Evolutionary conservation across 2,113 vertebrate species (phyloP).

Genomic region (Alethe diademata): DNA sequence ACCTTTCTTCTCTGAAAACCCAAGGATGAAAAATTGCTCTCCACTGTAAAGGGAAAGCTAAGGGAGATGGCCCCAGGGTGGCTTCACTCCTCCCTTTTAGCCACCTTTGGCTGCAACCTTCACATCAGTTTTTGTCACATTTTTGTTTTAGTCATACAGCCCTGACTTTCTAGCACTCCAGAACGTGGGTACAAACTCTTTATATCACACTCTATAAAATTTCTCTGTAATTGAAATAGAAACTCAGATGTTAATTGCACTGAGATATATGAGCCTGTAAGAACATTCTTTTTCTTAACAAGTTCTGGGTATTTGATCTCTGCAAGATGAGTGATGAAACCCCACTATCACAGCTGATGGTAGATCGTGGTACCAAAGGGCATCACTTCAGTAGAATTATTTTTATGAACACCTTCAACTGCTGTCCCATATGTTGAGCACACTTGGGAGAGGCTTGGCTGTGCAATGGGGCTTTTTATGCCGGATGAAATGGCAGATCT

Average conservation of each 20-base stretch:
- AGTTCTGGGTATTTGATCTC: conserved; percentile 18
- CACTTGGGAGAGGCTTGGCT: neutral
- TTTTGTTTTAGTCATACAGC: neutral
- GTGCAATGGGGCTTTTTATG: neutral
- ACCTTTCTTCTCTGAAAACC: neutral
- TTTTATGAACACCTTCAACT: conserved; percentile 28
- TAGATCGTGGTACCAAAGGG: neutral
- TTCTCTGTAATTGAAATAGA: neutral
- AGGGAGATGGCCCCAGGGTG: neutral
- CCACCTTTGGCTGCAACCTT: neutral
- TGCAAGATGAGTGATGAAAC: neutral
- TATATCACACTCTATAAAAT: neutral
- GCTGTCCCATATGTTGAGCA: neutral
- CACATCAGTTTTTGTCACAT: neutral
- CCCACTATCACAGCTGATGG: neutral
- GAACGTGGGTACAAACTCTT: neutral
- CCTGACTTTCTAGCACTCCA: neutral
- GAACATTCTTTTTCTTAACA: neutral
- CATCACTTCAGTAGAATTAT: neutral
- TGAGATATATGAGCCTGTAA: neutral
- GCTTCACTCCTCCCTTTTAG: neutral
- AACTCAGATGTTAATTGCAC: neutral
- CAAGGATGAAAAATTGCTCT: neutral
- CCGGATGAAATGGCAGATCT: conserved; percentile 22
- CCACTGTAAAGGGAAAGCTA: neutral